These are phyloP conservation scores for Gastrophysa polygoni DNA, from an alignment of 2,888 invertebrate genomes.

Conservation along the genomic window DNA sequence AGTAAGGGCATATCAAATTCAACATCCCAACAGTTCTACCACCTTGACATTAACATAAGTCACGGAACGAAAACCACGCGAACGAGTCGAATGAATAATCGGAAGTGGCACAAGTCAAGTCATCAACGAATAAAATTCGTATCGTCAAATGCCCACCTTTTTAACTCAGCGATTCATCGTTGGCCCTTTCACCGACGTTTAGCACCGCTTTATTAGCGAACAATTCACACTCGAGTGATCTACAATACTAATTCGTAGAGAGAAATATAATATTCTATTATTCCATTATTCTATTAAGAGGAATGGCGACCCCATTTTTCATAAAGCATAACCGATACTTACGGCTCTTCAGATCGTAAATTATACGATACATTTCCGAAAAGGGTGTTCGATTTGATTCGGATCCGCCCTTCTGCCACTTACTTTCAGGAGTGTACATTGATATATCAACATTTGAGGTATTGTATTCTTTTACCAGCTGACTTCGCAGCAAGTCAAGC, in stretches of 20 bases:
- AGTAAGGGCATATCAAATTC: not conserved
- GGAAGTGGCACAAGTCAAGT: slow-evolving; percentile 35
- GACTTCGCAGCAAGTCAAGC: no score
- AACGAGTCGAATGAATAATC: not conserved
- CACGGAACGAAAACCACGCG: not conserved
- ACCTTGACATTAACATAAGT: no score
- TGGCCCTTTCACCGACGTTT: slow-evolving; percentile 44
- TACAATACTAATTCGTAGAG: slow-evolving; percentile 55
- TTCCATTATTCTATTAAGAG: slow-evolving; percentile 48
- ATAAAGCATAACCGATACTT: slow-evolving; percentile 53
- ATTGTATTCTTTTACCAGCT: no score
- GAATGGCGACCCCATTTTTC: slow-evolving; percentile 41
- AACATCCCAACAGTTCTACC: no score
- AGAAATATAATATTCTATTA: slow-evolving; percentile 50
- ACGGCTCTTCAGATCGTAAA: slow-evolving; percentile 41
- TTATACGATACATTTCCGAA: slow-evolving; percentile 48
- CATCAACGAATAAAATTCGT: slow-evolving; percentile 25
- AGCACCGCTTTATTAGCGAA: slow-evolving; percentile 55
- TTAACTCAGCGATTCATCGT: slow-evolving; percentile 22
- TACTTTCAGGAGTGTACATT: slow-evolving; percentile 43
- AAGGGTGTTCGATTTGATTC: slow-evolving; percentile 41
- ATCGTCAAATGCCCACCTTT: slow-evolving; percentile 26
- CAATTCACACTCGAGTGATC: slow-evolving; percentile 53
- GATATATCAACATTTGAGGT: slow-evolving; percentile 51
- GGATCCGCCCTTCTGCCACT: slow-evolving; percentile 43